Base-by-base conservation (phyloP, 2,888 invertebrate genomes). In the Gymnocheta viridis region DNA sequence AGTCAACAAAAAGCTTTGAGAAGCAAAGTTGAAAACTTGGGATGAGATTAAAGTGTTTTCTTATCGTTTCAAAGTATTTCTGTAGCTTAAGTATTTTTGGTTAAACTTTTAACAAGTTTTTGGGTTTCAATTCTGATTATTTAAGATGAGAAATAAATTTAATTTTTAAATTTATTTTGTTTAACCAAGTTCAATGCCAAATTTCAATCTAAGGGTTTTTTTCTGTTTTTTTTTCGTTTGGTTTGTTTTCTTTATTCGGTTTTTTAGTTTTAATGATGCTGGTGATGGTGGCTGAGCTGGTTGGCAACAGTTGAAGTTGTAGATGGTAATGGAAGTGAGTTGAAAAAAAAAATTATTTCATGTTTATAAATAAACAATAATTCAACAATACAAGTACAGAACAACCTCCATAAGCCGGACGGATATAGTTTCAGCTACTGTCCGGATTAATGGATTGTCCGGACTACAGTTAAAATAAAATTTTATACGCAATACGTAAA, bases 131-230 rank as follows among this genome's bases (percentile, higher is more conserved):
- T 44, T 38, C 4, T 7, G 4, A 19, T n/a, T 38, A n/a, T n/a
- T n/a, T n/a, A n/a, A n/a, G n/a, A n/a, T n/a, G n/a, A n/a, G 32
- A 32, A 5, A 32, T 5, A 4, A 5, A 5, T 32, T 32, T 7
- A 7, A 7, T 4, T 32, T 32, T 32, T 32, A 5, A 32, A 4
- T 44, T 54, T 38, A 17, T 77, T 69, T 49, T 22, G 4, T 22
- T 51, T n/a, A 27, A 56, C 24, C 14, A 76, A 82, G 44, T 82
- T 76, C 76, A 77, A 58, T 82, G 76, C 56, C 82, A 82, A 82
- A 67, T 67, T n/a, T n/a, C n/a, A n/a, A n/a, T n/a, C n/a, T n/a
- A 51, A 44, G 60, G 10, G 38, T 77, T n/a, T 47, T 5, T 12
- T 9, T 27, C 10, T 1, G 1, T 44, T 54, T 27, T 66, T 76